Percentiles rank a stretch among this genome's conserved stretches.
Conservation (phyloP, 2,113 vertebrate species). For the Laterallus jamaicensis region DNA sequence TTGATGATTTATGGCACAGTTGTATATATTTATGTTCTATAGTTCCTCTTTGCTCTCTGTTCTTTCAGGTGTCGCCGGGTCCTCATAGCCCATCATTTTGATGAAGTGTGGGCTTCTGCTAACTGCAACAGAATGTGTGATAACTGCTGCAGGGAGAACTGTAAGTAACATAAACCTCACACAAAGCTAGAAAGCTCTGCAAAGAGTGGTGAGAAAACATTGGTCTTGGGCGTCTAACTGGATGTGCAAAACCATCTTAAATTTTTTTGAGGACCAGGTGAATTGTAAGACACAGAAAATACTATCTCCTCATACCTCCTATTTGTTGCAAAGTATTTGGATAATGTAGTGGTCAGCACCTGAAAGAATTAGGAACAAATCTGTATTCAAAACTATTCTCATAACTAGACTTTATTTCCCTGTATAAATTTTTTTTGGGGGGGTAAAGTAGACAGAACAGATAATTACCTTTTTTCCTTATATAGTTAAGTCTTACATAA, state of each 20-base stretch:
- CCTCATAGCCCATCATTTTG: constrained; percentile 92
- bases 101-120: constrained; percentile 92
- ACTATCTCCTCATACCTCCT: not conserved
- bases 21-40: rapidly evolving
- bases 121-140: constrained; percentile 93
- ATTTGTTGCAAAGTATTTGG: not conserved
- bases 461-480: not conserved
- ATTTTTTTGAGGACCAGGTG: not conserved
- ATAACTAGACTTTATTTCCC: not conserved
- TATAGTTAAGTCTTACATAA: not conserved
- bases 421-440: not conserved
- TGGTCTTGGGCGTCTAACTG: not conserved
- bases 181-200: not conserved
- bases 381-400: not conserved
- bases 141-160: constrained; percentile 79
- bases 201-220: not conserved
- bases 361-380: not conserved
- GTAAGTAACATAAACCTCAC: constrained; percentile 68
- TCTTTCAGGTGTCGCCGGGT: constrained; percentile 88
- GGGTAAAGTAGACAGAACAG: not conserved
- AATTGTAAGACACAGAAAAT: not conserved
- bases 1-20: too few species aligned
- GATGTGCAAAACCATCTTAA: not conserved
- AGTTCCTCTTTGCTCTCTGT: not conserved
- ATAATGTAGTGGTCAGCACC: not conserved